Evolutionary conservation across 2,888 invertebrate genomes (phyloP), one percentile per base, ranked within the genome.

Genomic region (Sericinus montela): DNA sequence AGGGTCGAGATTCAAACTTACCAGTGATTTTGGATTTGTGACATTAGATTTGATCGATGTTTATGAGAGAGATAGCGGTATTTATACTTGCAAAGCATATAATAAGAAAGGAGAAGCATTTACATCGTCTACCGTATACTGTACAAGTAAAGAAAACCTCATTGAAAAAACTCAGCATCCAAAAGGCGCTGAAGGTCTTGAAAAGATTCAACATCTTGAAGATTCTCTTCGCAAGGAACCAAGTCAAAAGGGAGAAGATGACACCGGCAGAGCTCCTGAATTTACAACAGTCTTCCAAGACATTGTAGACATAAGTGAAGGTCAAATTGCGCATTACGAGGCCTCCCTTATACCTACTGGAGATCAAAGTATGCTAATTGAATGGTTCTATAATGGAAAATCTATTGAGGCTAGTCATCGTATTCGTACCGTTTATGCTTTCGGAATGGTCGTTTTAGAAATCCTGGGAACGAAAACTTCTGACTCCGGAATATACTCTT

Each of bases 311-410:
- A 90, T 99, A 41, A 94, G 94, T 34, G 99, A 99, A 86, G 98
- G 98, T 49, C 97, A 99, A 81, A 94, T 98, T 60, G 98, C 98
- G 59, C 98, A 99, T 80, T 98, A 98, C 79, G 99, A 99, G 88
- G 98, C 98, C 30, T 97, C 96, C 41, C 91, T 99, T 6, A 95
- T 97, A 43, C 99, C 99, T 9, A 94, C 96, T 40, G 97, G 97
- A 9, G 97, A 97, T 69, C 96, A 97, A 77, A 95, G 94, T 16
- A 97, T 98, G 97, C 92, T 94, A 19, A 95, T 98, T 45, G 97
- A 98, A 88, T 98, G 97, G 97, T 97, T 97, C 91, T 97, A 96
- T 75, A 97, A 99, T 76, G 97, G 95, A 25, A 94, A 97, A 75
- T 90, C 94, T 1, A 90, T 97, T 53, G 95, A 95, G 74, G 96